Evolutionary conservation across 1,140 invertebrate genomes (phyloP), one percentile per base, ranked within the genome.

Genomic region (Frieseomelitta varia): DNA sequence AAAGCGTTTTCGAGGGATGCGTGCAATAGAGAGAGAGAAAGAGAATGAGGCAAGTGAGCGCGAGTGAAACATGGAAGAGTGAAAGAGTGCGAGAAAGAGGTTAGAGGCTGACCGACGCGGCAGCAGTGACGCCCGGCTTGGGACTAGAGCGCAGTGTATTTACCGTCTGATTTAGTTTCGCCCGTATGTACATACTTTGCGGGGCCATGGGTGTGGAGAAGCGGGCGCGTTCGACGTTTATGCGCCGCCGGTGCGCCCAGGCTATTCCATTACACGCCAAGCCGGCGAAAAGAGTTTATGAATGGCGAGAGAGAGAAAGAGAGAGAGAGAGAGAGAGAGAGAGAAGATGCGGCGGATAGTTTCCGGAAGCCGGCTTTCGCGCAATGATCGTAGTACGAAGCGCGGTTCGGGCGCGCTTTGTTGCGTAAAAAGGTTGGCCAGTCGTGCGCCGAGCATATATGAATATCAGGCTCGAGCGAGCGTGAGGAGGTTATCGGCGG

Each of bases 321-420:
- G 2, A 30, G 30, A 30, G 30, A 30, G 30, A 30, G 30, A 30
- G 30, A 30, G 30, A 30, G 30, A 30, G 2, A 30, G 30, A 30
- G 85, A 73, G 61, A 90, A 84, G 79, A 87, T 78, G 61, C 79
- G 68, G 85, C 72, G 86, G 77, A 73, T 89, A 84, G 86, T 87
- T 90, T 88, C 69, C 79, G 87, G 71, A 84, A 86, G 69, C 71
- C 72, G 53, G 61, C 53, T 53, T 77, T 39, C 39, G 55, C 17
- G 83, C 72, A 82, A 85, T 88, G 85, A 88, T 87, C 86, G 81
- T 89, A 79, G 84, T 86, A 89, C 85, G 72, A 67, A 63, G n/a
- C 39, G 39, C 8, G 30, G 30, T 30, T 85, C 73, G 74, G 65
- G 68, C 30, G 71, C 56, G 51, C 65, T 61, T 83, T 58, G 83